Conservation (phyloP, 2,797 vertebrate genomes). For the Microctenopoma lineatum region DNA sequence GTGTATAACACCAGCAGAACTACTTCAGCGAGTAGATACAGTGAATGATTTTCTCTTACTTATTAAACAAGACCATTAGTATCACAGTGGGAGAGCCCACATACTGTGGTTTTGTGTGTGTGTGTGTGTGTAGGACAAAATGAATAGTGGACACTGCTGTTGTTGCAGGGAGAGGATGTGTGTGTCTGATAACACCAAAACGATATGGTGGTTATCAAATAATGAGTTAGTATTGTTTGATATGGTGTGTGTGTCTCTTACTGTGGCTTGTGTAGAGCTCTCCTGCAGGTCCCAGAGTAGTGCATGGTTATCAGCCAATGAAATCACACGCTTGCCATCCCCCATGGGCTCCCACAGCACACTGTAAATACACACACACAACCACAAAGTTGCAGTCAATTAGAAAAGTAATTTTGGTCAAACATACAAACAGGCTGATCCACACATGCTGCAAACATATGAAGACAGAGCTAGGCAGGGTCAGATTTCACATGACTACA, state of each 20-base stretch:
- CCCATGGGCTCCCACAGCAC: conserved; percentile 97
- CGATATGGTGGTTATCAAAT: conserved; percentile 78
- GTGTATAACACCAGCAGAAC: background rate
- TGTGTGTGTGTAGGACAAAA: conserved; percentile 28
- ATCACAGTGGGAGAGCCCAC: conserved; percentile 22
- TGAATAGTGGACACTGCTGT: conserved; percentile 55
- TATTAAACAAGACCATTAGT: conserved; percentile 41
- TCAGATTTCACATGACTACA: conserved; percentile 13
- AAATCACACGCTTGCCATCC: conserved; percentile 92
- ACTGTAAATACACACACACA: conserved; percentile 77
- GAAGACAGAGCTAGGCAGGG: background rate
- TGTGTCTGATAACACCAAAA: conserved; percentile 63
- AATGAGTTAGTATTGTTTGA: conserved; percentile 74
- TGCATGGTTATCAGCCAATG: conserved; percentile 93
- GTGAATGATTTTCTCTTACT: conserved; percentile 28
- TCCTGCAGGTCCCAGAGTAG: conserved; percentile 96
- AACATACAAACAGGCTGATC: conserved; percentile 9
- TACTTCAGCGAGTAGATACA: conserved; percentile 17
- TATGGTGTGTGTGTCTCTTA: conserved; percentile 76
- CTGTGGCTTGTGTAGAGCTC: conserved; percentile 90
- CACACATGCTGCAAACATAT: background rate
- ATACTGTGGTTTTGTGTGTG: conserved; percentile 10
- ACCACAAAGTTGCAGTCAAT: conserved; percentile 33
- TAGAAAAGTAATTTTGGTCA: conserved; percentile 30
- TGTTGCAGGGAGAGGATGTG: conserved; percentile 60